Evolutionary conservation across 2,113 vertebrate genomes (phyloP).

Genomic region (Marmota flaviventris): DNA sequence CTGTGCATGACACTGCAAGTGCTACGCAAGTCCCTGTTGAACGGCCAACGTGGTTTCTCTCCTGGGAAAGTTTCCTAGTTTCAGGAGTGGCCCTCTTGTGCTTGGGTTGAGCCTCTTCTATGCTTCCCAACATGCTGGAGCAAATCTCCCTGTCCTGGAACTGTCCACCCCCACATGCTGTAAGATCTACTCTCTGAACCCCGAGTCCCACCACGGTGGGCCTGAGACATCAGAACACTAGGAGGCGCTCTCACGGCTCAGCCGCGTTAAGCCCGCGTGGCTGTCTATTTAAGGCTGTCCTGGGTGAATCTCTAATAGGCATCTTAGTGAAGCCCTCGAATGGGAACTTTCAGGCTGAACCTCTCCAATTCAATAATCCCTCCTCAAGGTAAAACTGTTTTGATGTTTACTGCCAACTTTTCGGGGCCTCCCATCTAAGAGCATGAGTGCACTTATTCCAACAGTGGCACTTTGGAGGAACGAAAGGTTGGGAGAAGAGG

Average conservation of each 20-base stretch:
- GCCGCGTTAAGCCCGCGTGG: slow-evolving; percentile 41
- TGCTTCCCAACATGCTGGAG: not conserved
- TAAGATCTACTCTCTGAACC: not conserved
- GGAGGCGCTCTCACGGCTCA: slow-evolving; percentile 32
- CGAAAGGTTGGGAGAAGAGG: not conserved
- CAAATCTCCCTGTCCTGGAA: not conserved
- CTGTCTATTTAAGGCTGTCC: not conserved
- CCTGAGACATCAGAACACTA: not conserved
- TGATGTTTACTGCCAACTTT: slow-evolving; percentile 81
- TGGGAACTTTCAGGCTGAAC: slow-evolving; percentile 64
- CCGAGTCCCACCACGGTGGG: not conserved
- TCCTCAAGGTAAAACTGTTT: slow-evolving; percentile 78
- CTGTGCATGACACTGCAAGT: accelerated
- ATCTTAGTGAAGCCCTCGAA: slow-evolving; percentile 67
- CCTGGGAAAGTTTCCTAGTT: not conserved
- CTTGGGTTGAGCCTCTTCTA: not conserved
- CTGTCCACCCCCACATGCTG: not conserved
- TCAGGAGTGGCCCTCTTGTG: no score
- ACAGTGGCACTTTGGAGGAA: slow-evolving; percentile 71
- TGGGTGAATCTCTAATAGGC: not conserved
- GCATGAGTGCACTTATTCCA: slow-evolving; percentile 70
- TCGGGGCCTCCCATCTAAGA: slow-evolving; percentile 77
- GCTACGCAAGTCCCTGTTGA: not conserved
- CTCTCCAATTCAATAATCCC: slow-evolving; percentile 80
- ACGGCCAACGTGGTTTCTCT: not conserved